A percentile compares a stretch with the other conserved stretches of the same genome.
Conservation (phyloP, 2,888 invertebrate species). For the Ectemnius continuus region DNA sequence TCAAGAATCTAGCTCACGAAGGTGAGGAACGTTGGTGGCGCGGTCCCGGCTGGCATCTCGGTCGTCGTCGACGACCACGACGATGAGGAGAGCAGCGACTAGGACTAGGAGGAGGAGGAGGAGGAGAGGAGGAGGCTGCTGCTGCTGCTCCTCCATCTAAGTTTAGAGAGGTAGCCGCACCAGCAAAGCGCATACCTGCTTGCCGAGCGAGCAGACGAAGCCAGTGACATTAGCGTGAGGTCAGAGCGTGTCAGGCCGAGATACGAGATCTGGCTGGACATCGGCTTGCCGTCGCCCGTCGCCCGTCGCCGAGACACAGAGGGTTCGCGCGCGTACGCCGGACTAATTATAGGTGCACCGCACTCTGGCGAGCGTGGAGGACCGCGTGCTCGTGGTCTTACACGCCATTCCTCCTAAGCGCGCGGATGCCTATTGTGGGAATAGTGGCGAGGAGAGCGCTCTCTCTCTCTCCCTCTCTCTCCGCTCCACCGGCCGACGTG, state of each 20-base stretch:
- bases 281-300: constrained; percentile 26
- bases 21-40: constrained; percentile 36
- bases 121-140: too few relatives aligned
- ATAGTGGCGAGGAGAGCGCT: background rate
- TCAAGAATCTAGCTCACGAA: constrained; percentile 45
- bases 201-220: constrained; percentile 59
- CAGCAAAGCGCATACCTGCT: constrained; percentile 63
- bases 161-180: constrained; percentile 67
- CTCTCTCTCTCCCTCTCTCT: too few relatives aligned
- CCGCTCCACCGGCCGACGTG: background rate
- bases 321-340: constrained; percentile 9
- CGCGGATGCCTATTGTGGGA: constrained; percentile 9
- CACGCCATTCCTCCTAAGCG: background rate
- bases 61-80: constrained; percentile 6
- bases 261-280: constrained; percentile 51
- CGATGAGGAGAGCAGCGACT: background rate
- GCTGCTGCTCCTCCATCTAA: constrained; percentile 63
- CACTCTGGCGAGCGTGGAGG: constrained; percentile 2
- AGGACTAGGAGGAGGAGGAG: background rate
- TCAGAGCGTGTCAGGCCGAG: constrained; percentile 67
- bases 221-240: constrained; percentile 73
- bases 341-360: constrained; percentile 43
- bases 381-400: constrained; percentile 4
- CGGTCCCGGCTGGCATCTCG: constrained; percentile 51
- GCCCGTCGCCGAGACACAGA: constrained; percentile 14